Evolutionary conservation across 1,140 invertebrate species (phyloP), one percentile per base, ranked within the genome.

Genomic region (Zophobas morio): DNA sequence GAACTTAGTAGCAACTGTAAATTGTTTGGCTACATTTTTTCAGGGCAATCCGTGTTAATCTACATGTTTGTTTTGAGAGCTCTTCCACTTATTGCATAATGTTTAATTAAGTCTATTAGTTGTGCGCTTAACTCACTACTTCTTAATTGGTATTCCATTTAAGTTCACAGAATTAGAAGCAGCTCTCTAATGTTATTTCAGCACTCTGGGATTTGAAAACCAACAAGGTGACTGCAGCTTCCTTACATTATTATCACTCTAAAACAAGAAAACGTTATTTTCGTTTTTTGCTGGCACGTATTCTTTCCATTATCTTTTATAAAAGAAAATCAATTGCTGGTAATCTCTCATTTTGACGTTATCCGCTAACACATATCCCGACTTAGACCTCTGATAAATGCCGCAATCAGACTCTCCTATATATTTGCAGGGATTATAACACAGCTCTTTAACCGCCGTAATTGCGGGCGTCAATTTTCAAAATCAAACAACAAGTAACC

Each of bases 271-370:
- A 66, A 42, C 42, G 39, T 66, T 42, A 42, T 66, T 42, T 66
- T 66, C 42, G 35, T 53, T 76, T 70, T 76, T 76, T 76, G 51
- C 39, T 36, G 36, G 57, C 74, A 70, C 74, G 74, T 76, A 70
- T 37, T 57, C 49, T 46, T 76, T 47, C 74, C 74, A 70, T 70
- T 76, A 70, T 76, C 74, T 76, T 70, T 76, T 76, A 66, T 70
- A 76, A 76, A 76, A 70, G 74, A 76, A 76, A 76, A 76, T 76
- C 74, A 76, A 76, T 76, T 76, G 75, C 49, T 46, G 42, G 63
- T 71, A 77, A 76, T 77, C 75, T 71, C 75, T 77, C 75, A 72
- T 77, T 70, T 71, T 71, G 75, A 77, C 75, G 75, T 77, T 77
- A 77, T 77, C 75, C 54, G 66, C 63, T 47, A 49, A 47, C 75